Conservation (phyloP, 92 coral and sea anemone genomes). For the Siderastrea siderea region DNA sequence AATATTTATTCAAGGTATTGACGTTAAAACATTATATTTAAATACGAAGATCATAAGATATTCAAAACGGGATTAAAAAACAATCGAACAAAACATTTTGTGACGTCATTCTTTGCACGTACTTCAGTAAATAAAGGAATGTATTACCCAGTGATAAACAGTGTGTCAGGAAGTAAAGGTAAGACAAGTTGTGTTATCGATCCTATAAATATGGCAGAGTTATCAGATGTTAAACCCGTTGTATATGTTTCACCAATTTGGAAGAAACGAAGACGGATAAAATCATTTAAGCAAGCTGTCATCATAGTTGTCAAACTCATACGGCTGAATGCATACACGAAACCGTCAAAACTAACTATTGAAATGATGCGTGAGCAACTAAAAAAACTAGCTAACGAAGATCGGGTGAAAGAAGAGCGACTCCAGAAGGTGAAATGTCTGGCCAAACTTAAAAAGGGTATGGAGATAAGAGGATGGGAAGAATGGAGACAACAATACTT, state of each 20-base stretch:
- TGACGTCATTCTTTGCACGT: constrained; percentile 14
- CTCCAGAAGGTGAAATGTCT: background rate
- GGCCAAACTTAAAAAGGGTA: constrained; percentile 6
- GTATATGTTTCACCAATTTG: constrained; percentile 33
- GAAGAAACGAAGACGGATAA: constrained; percentile 1
- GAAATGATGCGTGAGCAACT: background rate
- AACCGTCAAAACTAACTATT: background rate
- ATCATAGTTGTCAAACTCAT: background rate
- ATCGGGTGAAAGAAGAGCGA: background rate
- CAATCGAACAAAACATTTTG: no score
- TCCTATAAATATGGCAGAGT: constrained; percentile 10
- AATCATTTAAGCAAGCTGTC: constrained; percentile 19
- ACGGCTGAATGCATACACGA: background rate
- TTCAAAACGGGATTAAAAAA: constrained; percentile 14
- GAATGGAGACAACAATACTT: constrained; percentile 6
- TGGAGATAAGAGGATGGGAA: no score
- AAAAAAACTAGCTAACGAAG: background rate
- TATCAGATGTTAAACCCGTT: background rate
- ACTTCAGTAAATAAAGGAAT: background rate
- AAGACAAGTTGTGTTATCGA: background rate
- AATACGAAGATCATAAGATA: background rate
- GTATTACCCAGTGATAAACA: background rate
- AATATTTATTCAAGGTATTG: background rate
- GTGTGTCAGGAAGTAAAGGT: background rate
- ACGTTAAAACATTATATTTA: background rate